These are phyloP conservation scores for Blastomussa wellsi DNA, from an alignment of 92 coral and sea anemone genomes.

Conservation along the genomic window DNA sequence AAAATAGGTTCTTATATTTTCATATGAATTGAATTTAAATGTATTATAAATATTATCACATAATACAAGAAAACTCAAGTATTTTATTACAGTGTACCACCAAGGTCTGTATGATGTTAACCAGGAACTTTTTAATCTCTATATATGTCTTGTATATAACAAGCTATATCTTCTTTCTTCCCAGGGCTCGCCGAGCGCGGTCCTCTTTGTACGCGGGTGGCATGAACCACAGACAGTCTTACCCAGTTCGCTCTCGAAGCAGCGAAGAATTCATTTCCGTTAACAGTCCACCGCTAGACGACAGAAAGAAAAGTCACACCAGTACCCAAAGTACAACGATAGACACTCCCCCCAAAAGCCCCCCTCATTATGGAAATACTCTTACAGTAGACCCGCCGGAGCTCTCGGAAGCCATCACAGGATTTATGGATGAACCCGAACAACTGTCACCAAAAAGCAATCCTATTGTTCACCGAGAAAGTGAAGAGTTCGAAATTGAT, in stretches of 20 bases:
- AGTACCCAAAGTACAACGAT: constrained; percentile 93
- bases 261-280: constrained; percentile 68
- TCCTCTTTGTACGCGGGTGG: constrained; percentile 95
- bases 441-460: neutral
- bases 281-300: constrained; percentile 49
- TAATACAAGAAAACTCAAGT: too few relatives aligned
- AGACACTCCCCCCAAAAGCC: constrained; percentile 94
- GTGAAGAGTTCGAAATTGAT: constrained; percentile 72
- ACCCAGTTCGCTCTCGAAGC: constrained; percentile 78
- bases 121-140: neutral
- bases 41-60: too few relatives aligned
- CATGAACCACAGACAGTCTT: constrained; percentile 74
- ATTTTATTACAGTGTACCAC: neutral
- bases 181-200: constrained; percentile 92
- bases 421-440: constrained; percentile 58
- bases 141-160: neutral
- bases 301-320: constrained; percentile 88
- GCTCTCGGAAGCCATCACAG: constrained; percentile 70
- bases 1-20: too few relatives aligned
- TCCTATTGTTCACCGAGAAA: constrained; percentile 56
- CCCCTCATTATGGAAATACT: constrained; percentile 81
- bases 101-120: neutral
- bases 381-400: constrained; percentile 81
- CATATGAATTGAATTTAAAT: too few relatives aligned
- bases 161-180: neutral